Base-by-base conservation (phyloP, 92 coral and sea anemone genomes). In the Zoanthus sociatus region DNA sequence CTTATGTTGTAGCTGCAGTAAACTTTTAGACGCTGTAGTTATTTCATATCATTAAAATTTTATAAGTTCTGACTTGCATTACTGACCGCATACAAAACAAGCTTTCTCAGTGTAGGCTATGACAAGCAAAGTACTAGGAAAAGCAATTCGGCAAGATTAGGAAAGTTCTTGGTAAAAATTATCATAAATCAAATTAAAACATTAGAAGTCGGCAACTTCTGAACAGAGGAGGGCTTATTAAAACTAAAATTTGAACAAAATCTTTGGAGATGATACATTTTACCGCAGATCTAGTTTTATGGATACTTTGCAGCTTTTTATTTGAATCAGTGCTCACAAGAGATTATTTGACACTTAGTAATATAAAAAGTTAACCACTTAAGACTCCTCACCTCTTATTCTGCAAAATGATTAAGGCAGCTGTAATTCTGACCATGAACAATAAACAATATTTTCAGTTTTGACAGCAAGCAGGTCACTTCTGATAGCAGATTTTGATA, bases 101-200 rank as follows among this genome's bases (percentile, higher is more conserved):
- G 75, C n/a, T 44, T 33, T 37, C 45, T 33, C 26, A 26, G 26
- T 26, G 26, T 42, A 26, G 44, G 26, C 70, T 81, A 64, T 81
- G 85, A 81, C 75, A 81, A 66, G 85, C 66, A 64, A 81, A 81
- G 85, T 68, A 64, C 47, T 70, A 61, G 73, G 16, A 21, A 64
- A 81, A 17, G 70, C 45, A 44, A 66, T 64, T 54, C 47, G 55
- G 75, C 75, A 15, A 81, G 51, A 81, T 81, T 81, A 67, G 85
- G 75, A 63, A 33, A 46, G 60, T 81, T 33, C 75, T 81, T 47
- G 84, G 85, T 78, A 50, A 69, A 83, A 89, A 91, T 91, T 91
- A 91, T 88, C 94, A 91, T 91, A 91, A 91, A 91, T 90, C 87
- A 86, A 91, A 91, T 91, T 91, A 91, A 84, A 83, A 48, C 71